phyloP scores from a whole-genome alignment of 1,140 invertebrate species.

The Chironomus tepperi region DNA sequence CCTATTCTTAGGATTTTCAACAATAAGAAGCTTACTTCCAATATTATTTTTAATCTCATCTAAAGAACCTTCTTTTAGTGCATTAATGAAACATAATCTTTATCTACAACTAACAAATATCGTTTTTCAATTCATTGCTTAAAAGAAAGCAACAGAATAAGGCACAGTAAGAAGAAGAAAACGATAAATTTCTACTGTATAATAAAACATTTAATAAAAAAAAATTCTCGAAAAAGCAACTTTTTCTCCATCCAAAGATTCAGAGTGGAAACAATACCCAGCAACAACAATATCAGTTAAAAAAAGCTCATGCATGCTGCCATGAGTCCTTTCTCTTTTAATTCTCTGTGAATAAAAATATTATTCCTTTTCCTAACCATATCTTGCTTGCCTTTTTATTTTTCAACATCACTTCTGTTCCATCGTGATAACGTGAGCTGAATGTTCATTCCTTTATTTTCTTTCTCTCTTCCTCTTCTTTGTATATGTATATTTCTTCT shows the following conservation, averaged over 20 bases:
- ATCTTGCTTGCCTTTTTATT: neutral
- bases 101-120: too few relatives aligned
- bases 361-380: neutral
- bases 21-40: too few relatives aligned
- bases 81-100: too few relatives aligned
- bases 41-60: too few relatives aligned
- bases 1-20: too few relatives aligned
- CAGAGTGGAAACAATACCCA: too few relatives aligned
- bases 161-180: neutral
- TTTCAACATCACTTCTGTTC: neutral
- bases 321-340: neutral
- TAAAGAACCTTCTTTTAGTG: too few relatives aligned
- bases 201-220: conserved; percentile 8
- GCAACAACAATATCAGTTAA: too few relatives aligned
- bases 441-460: conserved; percentile 13
- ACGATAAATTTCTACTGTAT: neutral
- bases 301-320: neutral
- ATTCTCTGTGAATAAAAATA: too few relatives aligned
- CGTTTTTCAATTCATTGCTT: too few relatives aligned
- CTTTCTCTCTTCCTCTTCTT: neutral
- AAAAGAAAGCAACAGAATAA: neutral
- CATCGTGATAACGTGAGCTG: conserved; percentile 22
- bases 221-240: too few relatives aligned
- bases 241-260: too few relatives aligned
- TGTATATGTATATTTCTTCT: neutral